Evolutionary conservation across 2,797 vertebrate genomes (phyloP), one percentile per base, ranked within the genome.

Genomic region (Austrolebias charrua): DNA sequence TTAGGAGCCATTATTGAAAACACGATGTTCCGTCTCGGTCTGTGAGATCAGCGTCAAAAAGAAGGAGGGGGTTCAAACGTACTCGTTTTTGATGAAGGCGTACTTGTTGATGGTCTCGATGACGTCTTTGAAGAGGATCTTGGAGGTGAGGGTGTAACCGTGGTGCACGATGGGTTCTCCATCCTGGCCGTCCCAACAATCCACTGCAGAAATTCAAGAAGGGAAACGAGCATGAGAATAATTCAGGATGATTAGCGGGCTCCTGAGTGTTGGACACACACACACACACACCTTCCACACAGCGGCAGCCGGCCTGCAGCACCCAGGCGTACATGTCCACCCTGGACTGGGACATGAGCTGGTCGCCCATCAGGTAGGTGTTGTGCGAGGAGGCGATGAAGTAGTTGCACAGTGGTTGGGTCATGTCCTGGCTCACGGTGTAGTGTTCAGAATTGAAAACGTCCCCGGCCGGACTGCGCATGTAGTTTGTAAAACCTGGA

Each of bases 321-420:
- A 98, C 97, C 95, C 97, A 95, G 29, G 96, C 93, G 0, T 99
- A 99, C 98, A 99, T 99, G 89, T 99, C 97, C 45, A 94, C 96
- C 44, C 98, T 90, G 10, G 97, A 99, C 90, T 99, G 98, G 43
- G 98, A 99, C 94, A 96, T 96, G 75, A 99, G 94, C 87, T 99
- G 98, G 92, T 99, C 98, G 0, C 98, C 98, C 93, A 93, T 95
- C 87, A 99, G 94, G 92, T 99, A 99, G 71, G 98, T 99, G 91
- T 99, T 99, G 88, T 99, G 98, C 46, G 98, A 99, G 0, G 98
- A 98, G 71, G 97, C 94, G 64, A 99, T 96, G 84, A 97, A 99
- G 73, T 99, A 99, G 86, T 96, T 93, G 79, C 95, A 97, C 71
- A 99, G 87, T 0, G 97, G 94, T 60, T 82, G 94, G 1, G 80